Base-by-base conservation (phyloP, 2,888 invertebrate genomes). In the Meganola albula region DNA sequence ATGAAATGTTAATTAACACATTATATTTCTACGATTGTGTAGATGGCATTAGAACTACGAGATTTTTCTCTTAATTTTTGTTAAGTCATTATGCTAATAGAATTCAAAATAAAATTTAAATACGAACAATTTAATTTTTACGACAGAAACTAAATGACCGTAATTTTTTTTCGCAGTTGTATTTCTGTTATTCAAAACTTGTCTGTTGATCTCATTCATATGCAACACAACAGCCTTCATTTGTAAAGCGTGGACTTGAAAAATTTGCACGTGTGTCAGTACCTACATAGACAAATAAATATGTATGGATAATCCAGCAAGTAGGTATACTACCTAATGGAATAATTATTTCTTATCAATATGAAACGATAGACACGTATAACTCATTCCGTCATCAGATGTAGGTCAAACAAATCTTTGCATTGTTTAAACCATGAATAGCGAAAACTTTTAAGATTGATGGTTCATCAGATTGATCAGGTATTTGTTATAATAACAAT, bases 181-280 rank as follows among this genome's bases (percentile, higher is more conserved):
- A n/a, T n/a, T n/a, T n/a, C n/a, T n/a, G n/a, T n/a, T 25, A 21
- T 21, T n/a, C n/a, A n/a, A n/a, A n/a, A n/a, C n/a, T 32, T 27
- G 29, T 24, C 30, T 23, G 13, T 24, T 24, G 20, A 28, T n/a
- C n/a, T 20, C 8, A 20, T 20, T 20, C 21, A 23, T 23, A 12
- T 23, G 7, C n/a, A 7, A 20, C n/a, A 16, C 39, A 40, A 30
- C 31, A 34, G 37, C 43, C 37, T 40, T 42, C 40, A 20, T 20
- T 39, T 42, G 31, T 43, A 10, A 5, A 4, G 23, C 3, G 10
- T 23, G 8, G 20, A 20, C 8, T 23, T 23, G 11, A 23, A 47
- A 37, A 38, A 31, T 48, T 37, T 42, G 46, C 50, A 40, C 44
- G 48, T 37, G 40, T 43, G 26, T 28, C 31, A 22, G 31, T 38